Evolutionary conservation across 2,797 vertebrate genomes (phyloP).

Genomic region (Phyllotis vaccarum): DNA sequence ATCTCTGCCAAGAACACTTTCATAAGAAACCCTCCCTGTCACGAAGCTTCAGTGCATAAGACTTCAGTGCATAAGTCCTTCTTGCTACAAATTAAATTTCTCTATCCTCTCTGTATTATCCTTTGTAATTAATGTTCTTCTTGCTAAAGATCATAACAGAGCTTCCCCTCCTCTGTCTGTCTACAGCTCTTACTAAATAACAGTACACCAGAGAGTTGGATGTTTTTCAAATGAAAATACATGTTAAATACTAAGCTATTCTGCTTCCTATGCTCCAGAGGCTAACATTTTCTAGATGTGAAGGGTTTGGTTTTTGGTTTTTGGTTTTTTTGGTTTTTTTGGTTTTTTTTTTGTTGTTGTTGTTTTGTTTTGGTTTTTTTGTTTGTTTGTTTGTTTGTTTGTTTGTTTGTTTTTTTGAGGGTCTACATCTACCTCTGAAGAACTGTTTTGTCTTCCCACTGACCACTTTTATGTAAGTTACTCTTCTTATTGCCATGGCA

Average conservation of each 20-base stretch:
- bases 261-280: neutral
- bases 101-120: neutral
- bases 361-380: no score
- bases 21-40: neutral
- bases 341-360: no score
- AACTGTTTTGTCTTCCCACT: neutral
- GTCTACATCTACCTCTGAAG: neutral
- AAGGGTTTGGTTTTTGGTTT: no score
- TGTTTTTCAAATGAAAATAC: neutral
- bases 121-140: conserved; percentile 7
- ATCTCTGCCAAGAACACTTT: conserved; percentile 44
- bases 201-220: neutral
- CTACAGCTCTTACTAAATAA: neutral
- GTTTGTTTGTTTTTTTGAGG: neutral
- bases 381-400: no score
- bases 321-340: no score
- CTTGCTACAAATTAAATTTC: neutral
- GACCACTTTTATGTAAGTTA: neutral
- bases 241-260: neutral
- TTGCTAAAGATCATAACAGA: neutral
- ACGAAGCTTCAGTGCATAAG: neutral
- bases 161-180: neutral
- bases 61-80: conserved; percentile 35
- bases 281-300: neutral
- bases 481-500: neutral